Evolutionary conservation across 2,888 invertebrate species (phyloP).

Genomic region (Linyphia triangularis): DNA sequence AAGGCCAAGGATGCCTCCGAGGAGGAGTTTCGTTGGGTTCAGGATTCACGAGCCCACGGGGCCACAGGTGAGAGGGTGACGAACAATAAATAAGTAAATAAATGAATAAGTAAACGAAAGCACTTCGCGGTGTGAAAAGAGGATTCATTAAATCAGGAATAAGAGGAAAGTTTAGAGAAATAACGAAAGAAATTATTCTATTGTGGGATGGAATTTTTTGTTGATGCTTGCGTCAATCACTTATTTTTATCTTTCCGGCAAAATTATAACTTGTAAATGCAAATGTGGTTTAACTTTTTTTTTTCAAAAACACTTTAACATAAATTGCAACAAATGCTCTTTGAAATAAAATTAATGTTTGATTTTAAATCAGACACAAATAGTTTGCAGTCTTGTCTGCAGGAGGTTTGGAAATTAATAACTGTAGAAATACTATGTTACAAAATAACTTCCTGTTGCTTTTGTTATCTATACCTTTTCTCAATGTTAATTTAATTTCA

Average conservation of each 20-base stretch:
- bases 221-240: neutral
- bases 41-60: slow-evolving; percentile 6
- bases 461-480: too few species aligned
- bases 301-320: neutral
- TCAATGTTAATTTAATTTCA: too few species aligned
- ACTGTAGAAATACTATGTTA: too few species aligned
- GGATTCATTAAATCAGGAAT: neutral
- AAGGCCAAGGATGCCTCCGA: neutral
- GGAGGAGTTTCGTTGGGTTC: neutral
- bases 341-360: too few species aligned
- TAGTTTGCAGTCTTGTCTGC: too few species aligned
- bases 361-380: too few species aligned
- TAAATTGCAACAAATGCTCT: too few species aligned
- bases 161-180: neutral
- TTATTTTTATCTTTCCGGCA: neutral
- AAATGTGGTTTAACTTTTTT: neutral
- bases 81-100: slow-evolving; percentile 15
- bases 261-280: neutral
- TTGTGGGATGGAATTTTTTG: neutral
- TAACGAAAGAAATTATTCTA: neutral
- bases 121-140: neutral
- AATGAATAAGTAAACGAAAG: slow-evolving; percentile 4
- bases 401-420: too few species aligned
- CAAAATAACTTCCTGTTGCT: too few species aligned
- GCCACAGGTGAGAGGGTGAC: slow-evolving; percentile 56